These are phyloP conservation scores for Thinocorus orbignyianus DNA, from an alignment of 2,113 vertebrate species.

Conservation along the genomic window DNA sequence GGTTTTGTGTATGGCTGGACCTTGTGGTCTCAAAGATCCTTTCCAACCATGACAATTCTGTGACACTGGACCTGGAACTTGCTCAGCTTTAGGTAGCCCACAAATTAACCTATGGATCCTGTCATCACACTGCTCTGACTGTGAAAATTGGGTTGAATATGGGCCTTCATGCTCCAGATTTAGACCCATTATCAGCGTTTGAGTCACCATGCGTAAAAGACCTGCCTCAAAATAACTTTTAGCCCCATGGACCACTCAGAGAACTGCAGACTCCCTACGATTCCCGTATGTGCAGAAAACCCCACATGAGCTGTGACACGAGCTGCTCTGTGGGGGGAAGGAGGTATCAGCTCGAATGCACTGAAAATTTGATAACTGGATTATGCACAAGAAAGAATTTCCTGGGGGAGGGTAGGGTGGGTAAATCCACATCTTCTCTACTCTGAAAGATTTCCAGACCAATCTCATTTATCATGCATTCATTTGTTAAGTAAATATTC, in stretches of 20 bases:
- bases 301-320: neutral
- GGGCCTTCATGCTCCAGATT: neutral
- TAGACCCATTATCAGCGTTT: neutral
- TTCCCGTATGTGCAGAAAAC: neutral
- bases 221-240: neutral
- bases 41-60: no score
- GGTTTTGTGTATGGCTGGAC: no score
- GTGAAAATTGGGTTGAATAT: neutral
- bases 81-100: neutral
- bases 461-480: constrained; percentile 29
- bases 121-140: neutral
- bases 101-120: neutral
- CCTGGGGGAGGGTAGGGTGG: neutral
- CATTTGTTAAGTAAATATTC: constrained; percentile 64
- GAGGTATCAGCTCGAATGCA: neutral
- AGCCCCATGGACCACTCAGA: neutral
- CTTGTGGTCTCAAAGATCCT: no score
- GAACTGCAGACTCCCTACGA: fast-evolving
- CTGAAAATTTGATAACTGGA: neutral
- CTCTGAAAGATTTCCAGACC: neutral
- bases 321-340: neutral
- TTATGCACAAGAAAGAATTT: neutral
- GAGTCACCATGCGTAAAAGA: neutral
- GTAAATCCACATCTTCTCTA: neutral
- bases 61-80: neutral